Conservation (phyloP, 2,888 invertebrate genomes). For the Trichopria drosophilae region DNA sequence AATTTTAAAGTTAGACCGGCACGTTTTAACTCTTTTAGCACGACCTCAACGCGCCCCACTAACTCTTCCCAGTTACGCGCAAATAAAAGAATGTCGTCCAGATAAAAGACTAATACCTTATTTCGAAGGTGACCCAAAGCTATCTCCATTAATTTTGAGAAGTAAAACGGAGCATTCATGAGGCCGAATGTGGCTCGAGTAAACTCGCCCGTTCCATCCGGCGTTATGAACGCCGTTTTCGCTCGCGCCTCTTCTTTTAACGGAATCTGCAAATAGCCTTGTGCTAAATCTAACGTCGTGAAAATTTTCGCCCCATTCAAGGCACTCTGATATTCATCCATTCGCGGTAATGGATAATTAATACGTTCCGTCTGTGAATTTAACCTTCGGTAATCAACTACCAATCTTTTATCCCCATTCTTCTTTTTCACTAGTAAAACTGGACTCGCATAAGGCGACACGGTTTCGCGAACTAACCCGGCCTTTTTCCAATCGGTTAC, state of each 20-base stretch:
- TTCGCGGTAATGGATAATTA: slow-evolving; percentile 21
- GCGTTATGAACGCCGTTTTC: slow-evolving; percentile 32
- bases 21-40: slow-evolving; percentile 33
- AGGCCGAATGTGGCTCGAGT: slow-evolving; percentile 36
- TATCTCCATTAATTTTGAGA: slow-evolving; percentile 25
- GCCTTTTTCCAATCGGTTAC: too few relatives aligned
- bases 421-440: too few relatives aligned
- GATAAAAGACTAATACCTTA: slow-evolving; percentile 36
- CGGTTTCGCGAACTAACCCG: too few relatives aligned
- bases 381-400: slow-evolving; percentile 24
- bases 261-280: too few relatives aligned
- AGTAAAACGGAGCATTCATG: slow-evolving; percentile 41
- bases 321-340: slow-evolving; percentile 19
- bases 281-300: slow-evolving; percentile 14
- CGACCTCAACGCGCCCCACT: slow-evolving; percentile 27
- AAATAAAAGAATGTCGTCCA: slow-evolving; percentile 44
- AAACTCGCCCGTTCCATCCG: slow-evolving; percentile 37
- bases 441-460: too few relatives aligned
- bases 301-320: slow-evolving; percentile 10
- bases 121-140: slow-evolving; percentile 28
- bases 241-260: slow-evolving; percentile 15
- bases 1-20: slow-evolving; percentile 40
- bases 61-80: slow-evolving; percentile 36
- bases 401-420: slow-evolving; percentile 24
- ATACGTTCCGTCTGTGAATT: slow-evolving; percentile 20